Evolutionary conservation across 2,888 invertebrate genomes (phyloP).

Genomic region (Zygothrica quintamaculata): DNA sequence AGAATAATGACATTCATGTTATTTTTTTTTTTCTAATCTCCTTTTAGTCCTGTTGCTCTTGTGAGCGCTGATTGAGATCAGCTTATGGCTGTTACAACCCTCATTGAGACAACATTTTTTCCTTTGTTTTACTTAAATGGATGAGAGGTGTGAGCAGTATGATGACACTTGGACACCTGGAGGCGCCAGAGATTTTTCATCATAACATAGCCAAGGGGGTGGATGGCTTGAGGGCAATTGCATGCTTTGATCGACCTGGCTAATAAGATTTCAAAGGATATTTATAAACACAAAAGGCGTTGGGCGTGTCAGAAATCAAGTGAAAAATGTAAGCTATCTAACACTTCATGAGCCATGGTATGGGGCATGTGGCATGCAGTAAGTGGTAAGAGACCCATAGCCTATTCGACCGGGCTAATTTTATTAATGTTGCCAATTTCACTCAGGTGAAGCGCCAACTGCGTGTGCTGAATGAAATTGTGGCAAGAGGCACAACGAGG

Average conservation of each 20-base stretch:
- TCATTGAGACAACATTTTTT: conserved; percentile 56
- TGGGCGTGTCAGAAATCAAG: conserved; percentile 39
- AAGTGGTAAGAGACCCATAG: conserved; percentile 24
- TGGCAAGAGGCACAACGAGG: background rate
- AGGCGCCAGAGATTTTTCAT: conserved; percentile 36
- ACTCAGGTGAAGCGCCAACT: too few species aligned
- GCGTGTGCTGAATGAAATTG: background rate
- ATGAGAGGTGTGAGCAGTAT: conserved; percentile 6
- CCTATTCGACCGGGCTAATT: conserved; percentile 65
- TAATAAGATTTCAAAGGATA: conserved; percentile 69
- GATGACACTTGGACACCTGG: conserved; percentile 44
- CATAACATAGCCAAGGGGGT: conserved; percentile 7
- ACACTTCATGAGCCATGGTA: conserved; percentile 23
- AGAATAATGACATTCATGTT: background rate
- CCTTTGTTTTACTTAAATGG: conserved; percentile 29
- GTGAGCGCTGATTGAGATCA: conserved; percentile 21
- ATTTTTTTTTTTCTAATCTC: too few species aligned
- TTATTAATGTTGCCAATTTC: conserved; percentile 81
- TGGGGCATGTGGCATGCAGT: conserved; percentile 12
- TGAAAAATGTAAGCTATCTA: conserved; percentile 53
- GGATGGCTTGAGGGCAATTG: conserved; percentile 19
- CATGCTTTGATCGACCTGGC: conserved; percentile 61
- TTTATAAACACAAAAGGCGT: conserved; percentile 23
- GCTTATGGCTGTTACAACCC: conserved; percentile 34
- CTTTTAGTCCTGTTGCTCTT: conserved; percentile 17